phyloP scores from a whole-genome alignment of 2,888 invertebrate genomes.

The Achlya flavicornis region DNA sequence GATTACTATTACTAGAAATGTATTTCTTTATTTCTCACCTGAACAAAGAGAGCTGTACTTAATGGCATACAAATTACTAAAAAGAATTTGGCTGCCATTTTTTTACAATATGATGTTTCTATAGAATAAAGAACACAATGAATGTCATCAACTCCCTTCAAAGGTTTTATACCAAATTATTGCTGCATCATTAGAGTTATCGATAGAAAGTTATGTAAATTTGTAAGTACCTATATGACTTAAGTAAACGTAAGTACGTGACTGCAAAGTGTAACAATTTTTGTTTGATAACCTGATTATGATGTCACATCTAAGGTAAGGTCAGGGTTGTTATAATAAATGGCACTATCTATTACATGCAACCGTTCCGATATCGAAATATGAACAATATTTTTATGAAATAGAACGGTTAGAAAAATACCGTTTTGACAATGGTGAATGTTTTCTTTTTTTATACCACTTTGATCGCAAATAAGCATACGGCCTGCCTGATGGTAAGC shows the following conservation, averaged over 20 bases:
- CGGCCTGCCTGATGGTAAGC: too few relatives aligned
- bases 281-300: not conserved
- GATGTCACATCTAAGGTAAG: not conserved
- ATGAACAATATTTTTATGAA: too few relatives aligned
- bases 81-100: not conserved
- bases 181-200: not conserved
- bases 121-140: not conserved
- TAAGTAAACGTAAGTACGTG: too few relatives aligned
- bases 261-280: not conserved
- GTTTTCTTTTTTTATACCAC: too few relatives aligned
- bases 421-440: too few relatives aligned
- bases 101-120: not conserved
- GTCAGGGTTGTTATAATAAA: not conserved
- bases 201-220: not conserved
- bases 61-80: not conserved
- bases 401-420: too few relatives aligned
- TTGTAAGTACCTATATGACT: not conserved
- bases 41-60: conserved; percentile 15
- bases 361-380: too few relatives aligned
- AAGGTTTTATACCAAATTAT: not conserved
- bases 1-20: too few relatives aligned
- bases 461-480: too few relatives aligned
- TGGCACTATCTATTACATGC: not conserved
- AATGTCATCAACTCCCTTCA: not conserved
- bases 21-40: not conserved